Evolutionary conservation across 1,140 invertebrate genomes (phyloP).

Genomic region (Globodera rostochiensis): DNA sequence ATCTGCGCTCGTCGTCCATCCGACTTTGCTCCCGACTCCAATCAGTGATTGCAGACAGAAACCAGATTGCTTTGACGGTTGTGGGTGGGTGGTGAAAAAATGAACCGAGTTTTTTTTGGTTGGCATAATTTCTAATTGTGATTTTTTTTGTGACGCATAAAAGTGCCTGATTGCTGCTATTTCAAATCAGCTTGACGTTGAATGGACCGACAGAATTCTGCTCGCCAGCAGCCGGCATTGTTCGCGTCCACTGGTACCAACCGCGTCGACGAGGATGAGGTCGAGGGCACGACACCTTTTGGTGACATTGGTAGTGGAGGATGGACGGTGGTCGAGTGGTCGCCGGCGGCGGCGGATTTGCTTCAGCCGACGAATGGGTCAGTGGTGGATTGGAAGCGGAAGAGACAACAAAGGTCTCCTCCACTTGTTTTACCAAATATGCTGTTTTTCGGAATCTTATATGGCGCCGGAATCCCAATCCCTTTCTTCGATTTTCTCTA

Average conservation of each 20-base stretch:
- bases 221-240: constrained; percentile 5
- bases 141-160: too few relatives aligned
- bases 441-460: too few relatives aligned
- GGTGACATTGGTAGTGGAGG: constrained; percentile 2
- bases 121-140: too few relatives aligned
- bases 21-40: constrained; percentile 44
- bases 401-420: too few relatives aligned
- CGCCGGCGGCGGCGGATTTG: neutral
- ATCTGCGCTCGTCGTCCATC: constrained; percentile 42
- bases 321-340: constrained; percentile 23
- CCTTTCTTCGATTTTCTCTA: too few relatives aligned
- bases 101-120: too few relatives aligned
- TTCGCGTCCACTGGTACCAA: constrained; percentile 12
- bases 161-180: too few relatives aligned
- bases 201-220: constrained; percentile 43
- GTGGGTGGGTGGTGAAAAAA: too few relatives aligned
- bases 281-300: neutral
- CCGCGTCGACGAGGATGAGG: neutral
- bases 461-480: too few relatives aligned
- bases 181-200: constrained; percentile 32
- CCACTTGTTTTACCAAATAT: too few relatives aligned
- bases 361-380: neutral
- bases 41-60: constrained; percentile 46
- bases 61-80: constrained; percentile 50
- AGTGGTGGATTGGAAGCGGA: neutral